Conservation (phyloP, 1,140 invertebrate genomes). For the Sarcophaga peregrina region DNA sequence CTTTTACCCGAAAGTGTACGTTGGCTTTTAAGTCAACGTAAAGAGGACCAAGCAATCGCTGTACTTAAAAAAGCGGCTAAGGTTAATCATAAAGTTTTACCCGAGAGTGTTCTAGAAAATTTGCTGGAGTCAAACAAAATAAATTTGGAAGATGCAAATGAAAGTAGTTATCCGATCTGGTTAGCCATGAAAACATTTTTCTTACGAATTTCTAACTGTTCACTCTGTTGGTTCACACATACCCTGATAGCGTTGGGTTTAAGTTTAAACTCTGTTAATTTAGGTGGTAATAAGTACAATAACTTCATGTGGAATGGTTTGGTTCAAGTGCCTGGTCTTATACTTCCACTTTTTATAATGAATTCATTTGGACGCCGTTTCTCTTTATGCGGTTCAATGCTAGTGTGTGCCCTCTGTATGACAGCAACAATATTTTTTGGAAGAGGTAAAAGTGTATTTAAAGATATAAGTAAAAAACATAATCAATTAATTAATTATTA, state of each 20-base stretch:
- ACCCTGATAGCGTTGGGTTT: constrained; percentile 84
- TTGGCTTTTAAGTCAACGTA: constrained; percentile 79
- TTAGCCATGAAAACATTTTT: constrained; percentile 52
- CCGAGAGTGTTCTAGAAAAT: constrained; percentile 68
- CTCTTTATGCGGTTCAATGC: constrained; percentile 71
- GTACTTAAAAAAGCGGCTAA: constrained; percentile 74
- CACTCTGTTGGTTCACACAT: constrained; percentile 77
- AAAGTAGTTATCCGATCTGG: constrained; percentile 59
- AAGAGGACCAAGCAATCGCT: constrained; percentile 71
- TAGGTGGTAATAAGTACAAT: constrained; percentile 78
- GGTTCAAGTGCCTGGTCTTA: constrained; percentile 79
- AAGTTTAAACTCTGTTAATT: constrained; percentile 81
- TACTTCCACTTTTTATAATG: constrained; percentile 73
- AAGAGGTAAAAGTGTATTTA: constrained; percentile 45
- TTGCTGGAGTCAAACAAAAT: constrained; percentile 51
- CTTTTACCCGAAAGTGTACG: constrained; percentile 74
- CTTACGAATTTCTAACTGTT: constrained; percentile 72
- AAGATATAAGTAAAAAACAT: not conserved
- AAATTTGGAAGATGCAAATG: constrained; percentile 54
- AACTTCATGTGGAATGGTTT: constrained; percentile 78
- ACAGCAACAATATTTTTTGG: constrained; percentile 53
- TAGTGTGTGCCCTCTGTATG: constrained; percentile 71
- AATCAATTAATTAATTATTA: not conserved
- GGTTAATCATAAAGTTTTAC: constrained; percentile 74
- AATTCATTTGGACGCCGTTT: constrained; percentile 74